phyloP scores from a whole-genome alignment of 1,140 invertebrate genomes.

The Elysia chlorotica region DNA sequence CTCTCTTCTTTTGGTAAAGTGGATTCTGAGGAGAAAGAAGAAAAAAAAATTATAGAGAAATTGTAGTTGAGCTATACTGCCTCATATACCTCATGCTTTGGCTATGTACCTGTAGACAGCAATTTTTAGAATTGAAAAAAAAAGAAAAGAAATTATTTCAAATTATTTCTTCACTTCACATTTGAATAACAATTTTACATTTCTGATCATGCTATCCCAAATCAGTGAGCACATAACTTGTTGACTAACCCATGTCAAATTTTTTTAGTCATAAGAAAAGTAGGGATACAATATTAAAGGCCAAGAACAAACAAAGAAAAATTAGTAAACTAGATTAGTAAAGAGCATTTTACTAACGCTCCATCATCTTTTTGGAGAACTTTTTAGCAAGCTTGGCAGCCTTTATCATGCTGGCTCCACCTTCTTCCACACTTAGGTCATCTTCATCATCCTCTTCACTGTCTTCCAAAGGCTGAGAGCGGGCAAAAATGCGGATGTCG shows the following conservation, averaged over 20 bases:
- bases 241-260: too few species aligned
- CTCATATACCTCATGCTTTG: background rate
- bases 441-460: slow-evolving; percentile 47
- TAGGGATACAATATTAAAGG: too few species aligned
- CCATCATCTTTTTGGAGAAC: slow-evolving; percentile 24
- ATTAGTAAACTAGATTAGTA: too few species aligned
- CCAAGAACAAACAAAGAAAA: too few species aligned
- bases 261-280: too few species aligned
- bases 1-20: slow-evolving; percentile 26
- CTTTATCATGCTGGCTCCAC: slow-evolving; percentile 29
- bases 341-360: too few species aligned
- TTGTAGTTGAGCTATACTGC: background rate
- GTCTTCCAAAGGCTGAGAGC: slow-evolving; percentile 37
- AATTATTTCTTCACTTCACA: too few species aligned
- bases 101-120: too few species aligned
- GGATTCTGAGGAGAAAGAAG: slow-evolving; percentile 10
- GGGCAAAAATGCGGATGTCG: slow-evolving; percentile 73
- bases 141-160: background rate
- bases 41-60: background rate
- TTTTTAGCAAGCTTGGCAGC: slow-evolving; percentile 31
- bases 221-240: too few species aligned
- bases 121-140: background rate
- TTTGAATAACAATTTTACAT: too few species aligned
- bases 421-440: slow-evolving; percentile 31
- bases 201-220: too few species aligned